A percentile compares a stretch with the other conserved stretches of the same genome.
These are phyloP conservation scores for Himalopsyche anomala DNA, from an alignment of 2,888 invertebrate genomes.

Conservation along the genomic window DNA sequence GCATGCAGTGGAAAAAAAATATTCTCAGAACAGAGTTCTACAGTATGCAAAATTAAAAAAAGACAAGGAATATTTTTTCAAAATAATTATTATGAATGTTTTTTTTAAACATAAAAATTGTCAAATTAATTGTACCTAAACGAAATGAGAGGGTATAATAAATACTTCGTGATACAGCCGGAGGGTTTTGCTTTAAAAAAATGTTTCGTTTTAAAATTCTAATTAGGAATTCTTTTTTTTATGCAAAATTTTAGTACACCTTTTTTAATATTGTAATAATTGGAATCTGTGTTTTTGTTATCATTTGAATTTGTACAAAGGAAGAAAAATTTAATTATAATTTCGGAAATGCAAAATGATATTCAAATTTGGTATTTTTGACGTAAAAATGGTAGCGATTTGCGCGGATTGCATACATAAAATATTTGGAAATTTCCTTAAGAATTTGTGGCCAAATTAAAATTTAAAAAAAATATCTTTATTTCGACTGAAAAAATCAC, in stretches of 20 bases:
- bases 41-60: neutral
- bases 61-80: neutral
- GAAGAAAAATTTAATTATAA: slow-evolving; percentile 17
- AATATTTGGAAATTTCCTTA: neutral
- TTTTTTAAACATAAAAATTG: neutral
- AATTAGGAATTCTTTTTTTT: slow-evolving; percentile 1
- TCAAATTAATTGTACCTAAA: slow-evolving; percentile 22
- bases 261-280: slow-evolving; percentile 34
- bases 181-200: slow-evolving; percentile 26
- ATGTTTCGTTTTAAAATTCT: slow-evolving; percentile 2
- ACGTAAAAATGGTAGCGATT: neutral
- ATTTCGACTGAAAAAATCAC: no score
- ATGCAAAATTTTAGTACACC: slow-evolving; percentile 20
- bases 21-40: no score
- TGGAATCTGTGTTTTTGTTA: slow-evolving; percentile 25
- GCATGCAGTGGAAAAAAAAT: no score
- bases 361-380: slow-evolving; percentile 5
- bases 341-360: neutral
- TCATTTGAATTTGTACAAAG: slow-evolving; percentile 16
- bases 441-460: neutral
- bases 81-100: slow-evolving; percentile 6
- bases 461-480: neutral
- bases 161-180: neutral
- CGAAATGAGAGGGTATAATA: neutral
- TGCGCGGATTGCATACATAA: neutral